phyloP scores from a whole-genome alignment of 1,140 invertebrate genomes.

The Amyelois transitella region DNA sequence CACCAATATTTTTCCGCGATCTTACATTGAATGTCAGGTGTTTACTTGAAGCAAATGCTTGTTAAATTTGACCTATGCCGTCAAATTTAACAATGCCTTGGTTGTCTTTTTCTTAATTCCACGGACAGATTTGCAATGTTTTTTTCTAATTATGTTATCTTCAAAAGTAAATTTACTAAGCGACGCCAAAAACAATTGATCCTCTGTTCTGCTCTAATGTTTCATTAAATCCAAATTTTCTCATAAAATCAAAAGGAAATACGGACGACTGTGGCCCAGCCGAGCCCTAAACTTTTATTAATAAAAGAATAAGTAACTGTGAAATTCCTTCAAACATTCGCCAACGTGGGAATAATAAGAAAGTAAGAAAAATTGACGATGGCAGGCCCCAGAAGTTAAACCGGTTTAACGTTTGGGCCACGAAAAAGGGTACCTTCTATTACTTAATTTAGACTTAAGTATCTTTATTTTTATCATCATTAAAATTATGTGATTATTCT shows the following conservation, averaged over 20 bases:
- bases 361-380: slow-evolving; percentile 46
- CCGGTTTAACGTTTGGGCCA: slow-evolving; percentile 10
- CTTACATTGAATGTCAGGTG: too few relatives aligned
- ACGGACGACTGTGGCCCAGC: slow-evolving; percentile 1
- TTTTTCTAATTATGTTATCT: background rate
- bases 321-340: slow-evolving; percentile 36
- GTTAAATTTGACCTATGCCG: too few relatives aligned
- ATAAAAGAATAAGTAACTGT: slow-evolving; percentile 42
- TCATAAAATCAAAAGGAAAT: slow-evolving; percentile 8
- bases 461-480: too few relatives aligned
- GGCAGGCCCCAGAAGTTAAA: slow-evolving; percentile 25
- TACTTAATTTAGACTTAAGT: too few relatives aligned
- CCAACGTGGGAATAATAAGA: slow-evolving; percentile 41
- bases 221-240: slow-evolving; percentile 7
- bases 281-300: slow-evolving; percentile 44
- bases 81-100: too few relatives aligned
- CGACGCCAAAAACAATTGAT: background rate
- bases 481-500: too few relatives aligned
- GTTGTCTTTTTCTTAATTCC: too few relatives aligned
- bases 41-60: too few relatives aligned
- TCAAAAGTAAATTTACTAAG: background rate
- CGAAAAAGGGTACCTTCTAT: too few relatives aligned
- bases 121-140: too few relatives aligned
- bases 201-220: slow-evolving; percentile 1
- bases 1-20: too few relatives aligned